These are phyloP conservation scores for Lontra canadensis DNA, from an alignment of 2,113 vertebrate species.

Conservation along the genomic window DNA sequence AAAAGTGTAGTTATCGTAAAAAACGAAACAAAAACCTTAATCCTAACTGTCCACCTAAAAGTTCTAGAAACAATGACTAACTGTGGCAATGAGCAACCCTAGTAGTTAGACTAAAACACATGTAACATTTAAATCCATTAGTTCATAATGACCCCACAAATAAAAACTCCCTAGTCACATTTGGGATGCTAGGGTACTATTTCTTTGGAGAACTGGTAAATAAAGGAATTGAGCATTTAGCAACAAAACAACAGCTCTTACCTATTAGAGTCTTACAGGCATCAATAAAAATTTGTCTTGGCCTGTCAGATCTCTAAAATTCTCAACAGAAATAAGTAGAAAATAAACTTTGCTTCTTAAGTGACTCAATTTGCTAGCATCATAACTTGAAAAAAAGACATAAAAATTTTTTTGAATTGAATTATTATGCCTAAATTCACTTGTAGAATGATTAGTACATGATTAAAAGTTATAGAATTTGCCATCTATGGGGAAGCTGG, in stretches of 20 bases:
- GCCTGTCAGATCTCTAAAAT: neutral
- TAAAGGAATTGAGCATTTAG: constrained; percentile 24
- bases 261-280: neutral
- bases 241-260: neutral
- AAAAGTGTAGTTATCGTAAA: neutral
- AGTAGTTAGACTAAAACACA: neutral
- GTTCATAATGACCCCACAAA: neutral
- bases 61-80: neutral
- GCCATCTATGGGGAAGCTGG: neutral
- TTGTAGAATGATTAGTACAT: neutral
- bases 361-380: neutral
- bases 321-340: neutral
- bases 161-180: neutral
- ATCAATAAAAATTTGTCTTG: neutral
- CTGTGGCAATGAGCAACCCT: neutral
- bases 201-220: constrained; percentile 44
- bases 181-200: neutral
- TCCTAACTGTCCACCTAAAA: neutral
- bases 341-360: neutral
- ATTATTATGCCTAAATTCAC: neutral
- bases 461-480: constrained; percentile 27
- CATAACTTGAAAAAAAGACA: neutral
- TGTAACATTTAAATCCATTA: neutral
- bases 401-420: neutral
- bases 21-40: constrained; percentile 9